Conservation (phyloP, 2,888 invertebrate genomes). For the Griposia aprilina region DNA sequence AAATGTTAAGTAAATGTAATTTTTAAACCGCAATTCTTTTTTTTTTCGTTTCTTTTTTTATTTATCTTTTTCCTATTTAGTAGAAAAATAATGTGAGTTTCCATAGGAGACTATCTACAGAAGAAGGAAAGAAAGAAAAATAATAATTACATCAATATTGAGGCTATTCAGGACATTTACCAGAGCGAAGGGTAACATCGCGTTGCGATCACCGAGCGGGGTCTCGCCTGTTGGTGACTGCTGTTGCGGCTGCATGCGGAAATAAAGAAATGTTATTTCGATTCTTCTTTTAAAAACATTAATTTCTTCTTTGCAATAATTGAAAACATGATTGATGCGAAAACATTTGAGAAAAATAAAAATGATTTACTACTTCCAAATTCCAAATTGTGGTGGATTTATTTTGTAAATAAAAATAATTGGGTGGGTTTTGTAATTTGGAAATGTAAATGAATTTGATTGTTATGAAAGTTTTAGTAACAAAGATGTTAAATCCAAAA, state of each 20-base stretch:
- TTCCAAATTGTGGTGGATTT: not conserved
- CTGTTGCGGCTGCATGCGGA: conserved; percentile 83
- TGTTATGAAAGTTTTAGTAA: conserved; percentile 7
- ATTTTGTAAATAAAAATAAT: not conserved
- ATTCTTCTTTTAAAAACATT: not conserved
- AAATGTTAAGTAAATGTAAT: conserved; percentile 4
- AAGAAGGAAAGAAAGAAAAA: conserved; percentile 71
- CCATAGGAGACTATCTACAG: conserved; percentile 60
- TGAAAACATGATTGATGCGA: not conserved
- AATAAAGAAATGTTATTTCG: conserved; percentile 56
- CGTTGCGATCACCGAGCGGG: conserved; percentile 83
- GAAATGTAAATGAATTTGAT: not conserved
- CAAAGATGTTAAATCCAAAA: conserved; percentile 4
- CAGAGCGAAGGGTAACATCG: conserved; percentile 89
- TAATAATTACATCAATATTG: conserved; percentile 89
- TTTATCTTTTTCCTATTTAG: not conserved
- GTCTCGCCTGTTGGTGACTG: conserved; percentile 86
- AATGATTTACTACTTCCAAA: not conserved
- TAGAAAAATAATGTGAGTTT: conserved; percentile 68
- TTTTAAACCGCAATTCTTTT: not conserved
- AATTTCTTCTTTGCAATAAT: not conserved
- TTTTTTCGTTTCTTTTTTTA: not conserved
- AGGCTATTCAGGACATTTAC: conserved; percentile 90
- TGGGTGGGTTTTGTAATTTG: not conserved
- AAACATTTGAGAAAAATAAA: not conserved